Conservation (phyloP, 2,113 vertebrate genomes). For the Nyctereutes procyonoides region DNA sequence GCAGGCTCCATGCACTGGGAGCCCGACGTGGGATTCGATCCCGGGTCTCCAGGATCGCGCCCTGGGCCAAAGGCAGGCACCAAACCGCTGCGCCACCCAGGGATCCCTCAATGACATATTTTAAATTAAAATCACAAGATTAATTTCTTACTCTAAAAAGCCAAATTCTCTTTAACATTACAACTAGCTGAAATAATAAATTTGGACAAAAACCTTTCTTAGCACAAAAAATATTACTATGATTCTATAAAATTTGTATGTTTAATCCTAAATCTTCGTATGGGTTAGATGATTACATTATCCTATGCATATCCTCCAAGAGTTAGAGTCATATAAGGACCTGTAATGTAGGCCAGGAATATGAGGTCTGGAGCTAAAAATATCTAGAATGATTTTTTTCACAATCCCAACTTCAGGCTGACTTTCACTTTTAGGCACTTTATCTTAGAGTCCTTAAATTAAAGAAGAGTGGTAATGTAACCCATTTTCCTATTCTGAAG, state of each 20-base stretch:
- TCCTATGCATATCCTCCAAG: background rate
- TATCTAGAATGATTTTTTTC: conserved; percentile 35
- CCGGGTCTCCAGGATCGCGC: too few species aligned
- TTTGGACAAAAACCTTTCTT: conserved; percentile 6
- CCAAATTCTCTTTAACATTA: background rate
- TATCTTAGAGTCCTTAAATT: background rate
- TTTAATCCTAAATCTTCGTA: conserved; percentile 4
- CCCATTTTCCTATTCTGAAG: background rate
- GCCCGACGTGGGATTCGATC: too few species aligned
- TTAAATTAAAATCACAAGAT: conserved; percentile 53
- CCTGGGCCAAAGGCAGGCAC: too few species aligned
- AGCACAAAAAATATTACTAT: background rate
- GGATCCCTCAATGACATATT: too few species aligned
- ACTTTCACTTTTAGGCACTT: background rate
- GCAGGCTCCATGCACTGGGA: too few species aligned
- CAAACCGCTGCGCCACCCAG: too few species aligned
- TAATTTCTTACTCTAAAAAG: conserved; percentile 36
- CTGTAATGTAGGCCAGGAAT: background rate
- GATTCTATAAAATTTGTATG: background rate
- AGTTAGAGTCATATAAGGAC: background rate
- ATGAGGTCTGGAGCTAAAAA: background rate
- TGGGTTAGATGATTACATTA: background rate
- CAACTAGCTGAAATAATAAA: background rate
- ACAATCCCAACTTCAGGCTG: background rate
- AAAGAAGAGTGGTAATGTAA: background rate